Conservation (phyloP, 2,797 vertebrate species). For the Typhlichthys eigenmanni region DNA sequence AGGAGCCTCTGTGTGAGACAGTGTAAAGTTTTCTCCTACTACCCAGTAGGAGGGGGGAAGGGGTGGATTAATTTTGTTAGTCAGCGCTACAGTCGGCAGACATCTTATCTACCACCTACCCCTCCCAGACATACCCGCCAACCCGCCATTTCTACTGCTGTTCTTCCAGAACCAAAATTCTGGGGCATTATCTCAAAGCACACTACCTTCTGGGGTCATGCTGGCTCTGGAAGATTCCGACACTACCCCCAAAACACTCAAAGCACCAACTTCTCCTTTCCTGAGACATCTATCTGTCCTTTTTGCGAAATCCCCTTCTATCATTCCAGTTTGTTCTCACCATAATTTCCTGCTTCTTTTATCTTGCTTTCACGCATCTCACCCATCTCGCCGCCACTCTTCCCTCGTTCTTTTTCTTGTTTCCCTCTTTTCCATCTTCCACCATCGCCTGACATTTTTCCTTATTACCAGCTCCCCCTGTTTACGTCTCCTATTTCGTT, state of each 20-base stretch:
- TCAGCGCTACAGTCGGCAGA: too few species aligned
- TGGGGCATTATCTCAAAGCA: too few species aligned
- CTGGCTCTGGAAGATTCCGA: background rate
- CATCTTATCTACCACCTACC: too few species aligned
- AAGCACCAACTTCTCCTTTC: background rate
- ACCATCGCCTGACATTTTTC: background rate
- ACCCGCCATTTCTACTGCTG: too few species aligned
- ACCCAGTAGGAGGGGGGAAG: conserved; percentile 30
- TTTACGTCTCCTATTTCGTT: conserved; percentile 17
- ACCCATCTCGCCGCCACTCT: conserved; percentile 7
- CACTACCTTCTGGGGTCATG: conserved; percentile 14
- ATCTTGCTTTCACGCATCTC: background rate
- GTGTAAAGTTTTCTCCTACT: conserved; percentile 36
- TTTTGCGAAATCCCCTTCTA: background rate
- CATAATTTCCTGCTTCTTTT: too few species aligned
- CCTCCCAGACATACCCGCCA: too few species aligned
- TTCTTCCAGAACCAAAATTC: too few species aligned
- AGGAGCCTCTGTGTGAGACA: conserved; percentile 22
- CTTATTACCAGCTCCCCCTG: conserved; percentile 4
- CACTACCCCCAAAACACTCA: background rate
- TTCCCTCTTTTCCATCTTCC: conserved; percentile 4
- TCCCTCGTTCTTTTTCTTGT: background rate
- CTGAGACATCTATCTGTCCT: background rate
- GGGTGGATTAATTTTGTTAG: conserved; percentile 13
- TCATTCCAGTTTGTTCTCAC: too few species aligned